These are phyloP conservation scores for Acrobasis repandana DNA, from an alignment of 2,888 invertebrate genomes.

Conservation along the genomic window DNA sequence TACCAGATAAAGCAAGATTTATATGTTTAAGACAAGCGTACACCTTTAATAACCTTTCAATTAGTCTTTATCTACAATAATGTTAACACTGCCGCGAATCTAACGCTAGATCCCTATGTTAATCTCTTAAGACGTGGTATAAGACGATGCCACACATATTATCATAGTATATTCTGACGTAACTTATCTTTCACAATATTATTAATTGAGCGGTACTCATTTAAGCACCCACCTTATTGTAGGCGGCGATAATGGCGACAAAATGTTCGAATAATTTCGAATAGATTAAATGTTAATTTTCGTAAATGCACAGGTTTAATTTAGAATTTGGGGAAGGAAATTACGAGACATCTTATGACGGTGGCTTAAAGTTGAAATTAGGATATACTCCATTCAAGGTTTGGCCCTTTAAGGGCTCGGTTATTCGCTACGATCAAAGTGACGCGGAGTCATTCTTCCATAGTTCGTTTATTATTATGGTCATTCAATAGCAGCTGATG, in stretches of 20 bases:
- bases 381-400: constrained; percentile 10
- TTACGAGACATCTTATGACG: constrained; percentile 1
- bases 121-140: constrained; percentile 16
- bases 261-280: constrained; percentile 13
- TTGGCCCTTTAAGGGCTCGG: constrained; percentile 19
- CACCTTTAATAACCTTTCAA: constrained; percentile 9
- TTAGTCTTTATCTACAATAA: constrained; percentile 20
- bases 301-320: constrained; percentile 16
- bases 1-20: constrained; percentile 22
- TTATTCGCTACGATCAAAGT: constrained; percentile 21
- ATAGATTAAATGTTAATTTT: constrained; percentile 21
- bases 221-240: constrained; percentile 3
- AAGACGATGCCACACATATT: constrained; percentile 4
- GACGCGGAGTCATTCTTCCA: constrained; percentile 22
- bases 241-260: constrained; percentile 14
- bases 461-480: constrained; percentile 21
- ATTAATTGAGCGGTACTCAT: constrained; percentile 7
- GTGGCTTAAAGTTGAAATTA: constrained; percentile 5
- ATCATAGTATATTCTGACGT: constrained; percentile 8
- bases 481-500: constrained; percentile 13
- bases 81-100: constrained; percentile 6
- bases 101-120: neutral
- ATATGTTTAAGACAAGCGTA: constrained; percentile 9
- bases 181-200: constrained; percentile 17
- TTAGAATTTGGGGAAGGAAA: constrained; percentile 5